Evolutionary conservation across 2,888 invertebrate genomes (phyloP).

Genomic region (Stenoptilia bipunctidactyla): DNA sequence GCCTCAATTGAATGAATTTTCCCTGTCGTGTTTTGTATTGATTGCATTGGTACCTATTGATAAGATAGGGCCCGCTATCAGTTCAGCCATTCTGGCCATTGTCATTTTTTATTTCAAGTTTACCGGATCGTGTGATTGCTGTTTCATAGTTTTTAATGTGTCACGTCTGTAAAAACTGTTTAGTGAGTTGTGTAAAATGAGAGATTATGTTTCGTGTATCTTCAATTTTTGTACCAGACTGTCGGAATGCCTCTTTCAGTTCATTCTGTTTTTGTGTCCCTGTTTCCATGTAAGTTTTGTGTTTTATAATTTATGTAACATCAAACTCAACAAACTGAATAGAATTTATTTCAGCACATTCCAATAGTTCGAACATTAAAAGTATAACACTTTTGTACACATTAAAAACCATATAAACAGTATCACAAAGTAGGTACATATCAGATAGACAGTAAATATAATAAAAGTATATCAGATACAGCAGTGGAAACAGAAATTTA

Average conservation of each 20-base stretch:
- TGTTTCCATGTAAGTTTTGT: constrained; percentile 23
- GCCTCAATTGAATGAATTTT: no score
- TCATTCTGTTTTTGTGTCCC: constrained; percentile 24
- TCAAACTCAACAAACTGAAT: no score
- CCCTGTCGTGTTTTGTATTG: no score
- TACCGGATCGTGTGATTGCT: constrained; percentile 22
- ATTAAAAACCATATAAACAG: no score
- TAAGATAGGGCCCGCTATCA: constrained; percentile 48
- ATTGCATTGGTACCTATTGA: constrained; percentile 22
- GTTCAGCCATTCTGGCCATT: constrained; percentile 23
- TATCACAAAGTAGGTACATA: no score
- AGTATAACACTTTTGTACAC: no score
- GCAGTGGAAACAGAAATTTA: no score
- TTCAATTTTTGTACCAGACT: constrained; percentile 27
- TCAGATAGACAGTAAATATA: no score
- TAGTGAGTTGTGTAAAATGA: constrained; percentile 32
- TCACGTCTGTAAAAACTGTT: constrained; percentile 4
- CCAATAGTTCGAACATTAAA: no score
- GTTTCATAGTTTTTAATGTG: constrained; percentile 12
- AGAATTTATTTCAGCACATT: no score
- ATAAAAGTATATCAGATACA: no score
- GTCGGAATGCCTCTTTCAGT: constrained; percentile 26
- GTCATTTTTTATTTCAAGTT: constrained; percentile 28
- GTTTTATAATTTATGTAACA: no score
- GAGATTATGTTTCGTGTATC: constrained; percentile 25